Percentiles rank a stretch among this genome's conserved stretches.
Evolutionary conservation across 2,113 vertebrate genomes (phyloP).

Genomic region (Gadus chalcogrammus): DNA sequence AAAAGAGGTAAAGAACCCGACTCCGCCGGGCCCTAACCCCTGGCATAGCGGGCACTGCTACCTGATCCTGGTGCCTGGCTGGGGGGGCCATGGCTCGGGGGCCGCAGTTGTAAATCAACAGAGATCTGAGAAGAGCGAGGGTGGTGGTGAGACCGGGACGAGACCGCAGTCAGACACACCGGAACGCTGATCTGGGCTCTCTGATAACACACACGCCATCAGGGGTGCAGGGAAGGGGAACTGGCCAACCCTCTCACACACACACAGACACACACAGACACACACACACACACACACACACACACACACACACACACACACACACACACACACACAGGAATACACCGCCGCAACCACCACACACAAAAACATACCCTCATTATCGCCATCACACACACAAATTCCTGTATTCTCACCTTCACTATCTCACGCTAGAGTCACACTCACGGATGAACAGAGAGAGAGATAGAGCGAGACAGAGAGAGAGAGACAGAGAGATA

Average conservation of each 20-base stretch:
- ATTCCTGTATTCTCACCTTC: constrained; percentile 45
- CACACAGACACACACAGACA: not conserved
- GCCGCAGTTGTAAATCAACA: constrained; percentile 51
- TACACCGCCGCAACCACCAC: not conserved
- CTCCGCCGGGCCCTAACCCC: constrained; percentile 5
- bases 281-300: not conserved
- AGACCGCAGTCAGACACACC: constrained; percentile 42
- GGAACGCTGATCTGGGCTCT: constrained; percentile 49
- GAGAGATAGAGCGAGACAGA: constrained; percentile 8
- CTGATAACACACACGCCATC: constrained; percentile 38
- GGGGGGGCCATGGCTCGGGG: not conserved
- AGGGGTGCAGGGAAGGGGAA: not conserved
- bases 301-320: not conserved
- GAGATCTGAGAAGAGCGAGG: constrained; percentile 45
- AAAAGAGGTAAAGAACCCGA: constrained; percentile 15
- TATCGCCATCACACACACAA: not conserved
- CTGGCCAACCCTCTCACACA: constrained; percentile 10
- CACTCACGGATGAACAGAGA: constrained; percentile 53
- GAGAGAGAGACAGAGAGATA: too few relatives aligned
- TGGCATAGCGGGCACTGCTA: constrained; percentile 42
- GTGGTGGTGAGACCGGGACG: constrained; percentile 31
- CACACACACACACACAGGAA: not conserved
- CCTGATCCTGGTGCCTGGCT: constrained; percentile 49
- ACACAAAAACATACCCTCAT: not conserved
- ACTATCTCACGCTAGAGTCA: constrained; percentile 50